Percentiles rank a stretch among this genome's conserved stretches.
Conservation (phyloP, 2,888 invertebrate genomes). For the Coecobrya sp. region DNA sequence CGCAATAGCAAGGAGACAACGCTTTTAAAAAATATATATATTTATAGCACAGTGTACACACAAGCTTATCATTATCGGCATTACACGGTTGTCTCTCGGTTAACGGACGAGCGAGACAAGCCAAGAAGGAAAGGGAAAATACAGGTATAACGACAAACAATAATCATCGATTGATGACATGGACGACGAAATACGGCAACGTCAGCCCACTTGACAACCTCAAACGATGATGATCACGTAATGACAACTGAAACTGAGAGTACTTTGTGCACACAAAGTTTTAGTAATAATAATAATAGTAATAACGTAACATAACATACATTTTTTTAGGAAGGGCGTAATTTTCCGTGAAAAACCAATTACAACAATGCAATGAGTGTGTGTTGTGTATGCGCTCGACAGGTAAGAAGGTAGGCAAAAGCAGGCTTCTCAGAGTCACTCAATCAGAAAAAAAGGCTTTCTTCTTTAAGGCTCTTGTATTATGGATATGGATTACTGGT, state of each 20-base stretch:
- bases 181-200: conserved; percentile 63
- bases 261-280: neutral
- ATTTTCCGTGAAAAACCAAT: conserved; percentile 86
- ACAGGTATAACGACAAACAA: neutral
- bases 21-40: neutral
- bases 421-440: conserved; percentile 39
- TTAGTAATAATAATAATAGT: too few species aligned
- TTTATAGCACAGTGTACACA: neutral
- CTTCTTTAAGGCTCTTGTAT: conserved; percentile 13
- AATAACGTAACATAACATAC: neutral
- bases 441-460: conserved; percentile 54
- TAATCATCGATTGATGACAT: conserved; percentile 41
- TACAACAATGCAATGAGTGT: conserved; percentile 64
- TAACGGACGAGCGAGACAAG: neutral
- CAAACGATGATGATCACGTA: conserved; percentile 32
- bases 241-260: conserved; percentile 57
- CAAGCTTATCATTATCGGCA: neutral
- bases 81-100: conserved; percentile 51
- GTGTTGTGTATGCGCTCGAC: conserved; percentile 8
- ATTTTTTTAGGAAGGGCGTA: conserved; percentile 85
- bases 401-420: conserved; percentile 11
- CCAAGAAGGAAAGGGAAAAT: conserved; percentile 12
- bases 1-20: neutral
- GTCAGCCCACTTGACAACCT: conserved; percentile 56
- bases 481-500: conserved; percentile 13